A percentile compares a stretch with the other conserved stretches of the same genome.
Evolutionary conservation across 1,140 invertebrate genomes (phyloP).

Genomic region (Cryptotermes secundus): DNA sequence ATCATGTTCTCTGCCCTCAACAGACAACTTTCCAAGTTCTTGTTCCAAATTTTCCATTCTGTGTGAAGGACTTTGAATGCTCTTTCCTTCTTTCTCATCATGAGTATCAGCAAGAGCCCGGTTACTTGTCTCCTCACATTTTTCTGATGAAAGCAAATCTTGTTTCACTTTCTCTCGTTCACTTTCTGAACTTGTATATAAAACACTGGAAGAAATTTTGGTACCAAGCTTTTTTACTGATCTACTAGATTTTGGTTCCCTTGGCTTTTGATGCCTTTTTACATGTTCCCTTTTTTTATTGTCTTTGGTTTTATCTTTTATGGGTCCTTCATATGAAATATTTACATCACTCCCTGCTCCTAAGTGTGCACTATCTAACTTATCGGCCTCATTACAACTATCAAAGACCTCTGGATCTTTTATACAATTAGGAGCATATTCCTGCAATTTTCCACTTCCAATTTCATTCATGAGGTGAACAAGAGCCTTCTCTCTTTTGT

Average conservation of each 20-base stretch:
- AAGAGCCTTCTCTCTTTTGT: neutral
- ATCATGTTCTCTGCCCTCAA: neutral
- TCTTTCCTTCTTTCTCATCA: neutral
- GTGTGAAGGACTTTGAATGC: neutral
- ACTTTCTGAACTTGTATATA: neutral
- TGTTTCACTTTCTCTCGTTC: neutral
- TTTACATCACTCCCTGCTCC: neutral
- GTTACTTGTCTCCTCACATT: neutral
- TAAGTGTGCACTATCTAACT: neutral
- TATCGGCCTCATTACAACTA: neutral
- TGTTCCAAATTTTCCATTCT: neutral
- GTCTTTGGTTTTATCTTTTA: neutral
- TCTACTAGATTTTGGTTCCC: conserved; percentile 25
- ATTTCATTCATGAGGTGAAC: neutral
- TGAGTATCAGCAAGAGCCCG: neutral
- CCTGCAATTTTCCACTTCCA: neutral
- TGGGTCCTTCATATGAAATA: neutral
- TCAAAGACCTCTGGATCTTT: neutral
- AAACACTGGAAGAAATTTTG: conserved; percentile 42
- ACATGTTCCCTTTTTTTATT: neutral
- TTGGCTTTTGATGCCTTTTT: conserved; percentile 23
- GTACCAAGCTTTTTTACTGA: conserved; percentile 31
- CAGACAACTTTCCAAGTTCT: neutral
- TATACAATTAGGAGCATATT: neutral
- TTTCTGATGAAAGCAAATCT: neutral